Conservation (phyloP, 2,113 vertebrate genomes). For the Stegastes partitus region DNA sequence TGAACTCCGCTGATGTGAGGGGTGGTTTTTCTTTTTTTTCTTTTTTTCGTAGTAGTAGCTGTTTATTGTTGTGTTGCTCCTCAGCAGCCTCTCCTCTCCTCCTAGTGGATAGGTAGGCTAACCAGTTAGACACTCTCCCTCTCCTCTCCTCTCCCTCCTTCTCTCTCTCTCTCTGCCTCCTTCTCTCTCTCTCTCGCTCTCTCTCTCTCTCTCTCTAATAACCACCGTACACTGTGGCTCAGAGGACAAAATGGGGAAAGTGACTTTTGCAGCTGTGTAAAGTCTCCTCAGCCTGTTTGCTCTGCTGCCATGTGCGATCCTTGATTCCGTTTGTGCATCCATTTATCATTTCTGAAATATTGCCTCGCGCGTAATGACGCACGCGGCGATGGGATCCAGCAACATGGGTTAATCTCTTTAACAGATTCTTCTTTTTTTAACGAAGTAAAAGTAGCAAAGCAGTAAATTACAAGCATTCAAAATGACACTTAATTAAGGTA, state of each 20-base stretch:
- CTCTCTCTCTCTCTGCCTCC: conserved; percentile 28
- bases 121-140: conserved; percentile 69
- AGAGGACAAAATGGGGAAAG: conserved; percentile 73
- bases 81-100: conserved; percentile 83
- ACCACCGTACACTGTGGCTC: conserved; percentile 58
- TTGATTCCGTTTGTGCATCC: neutral
- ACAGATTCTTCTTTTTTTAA: neutral
- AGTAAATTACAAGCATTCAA: neutral
- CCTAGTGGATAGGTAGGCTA: conserved; percentile 83
- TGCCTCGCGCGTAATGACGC: neutral
- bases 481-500: neutral
- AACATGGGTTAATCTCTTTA: conserved; percentile 5
- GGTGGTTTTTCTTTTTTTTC: neutral
- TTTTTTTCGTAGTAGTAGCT: conserved; percentile 67
- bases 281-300: conserved; percentile 25
- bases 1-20: conserved; percentile 72
- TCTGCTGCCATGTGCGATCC: conserved; percentile 1
- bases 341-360: conserved; percentile 1
- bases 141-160: conserved; percentile 26
- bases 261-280: conserved; percentile 66
- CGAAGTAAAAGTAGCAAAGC: neutral
- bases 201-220: conserved; percentile 39
- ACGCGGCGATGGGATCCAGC: neutral
- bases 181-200: conserved; percentile 28
- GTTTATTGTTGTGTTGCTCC: conserved; percentile 86